These are phyloP conservation scores for Rhinophrynus dorsalis DNA, from an alignment of 2,797 vertebrate genomes.

Conservation along the genomic window DNA sequence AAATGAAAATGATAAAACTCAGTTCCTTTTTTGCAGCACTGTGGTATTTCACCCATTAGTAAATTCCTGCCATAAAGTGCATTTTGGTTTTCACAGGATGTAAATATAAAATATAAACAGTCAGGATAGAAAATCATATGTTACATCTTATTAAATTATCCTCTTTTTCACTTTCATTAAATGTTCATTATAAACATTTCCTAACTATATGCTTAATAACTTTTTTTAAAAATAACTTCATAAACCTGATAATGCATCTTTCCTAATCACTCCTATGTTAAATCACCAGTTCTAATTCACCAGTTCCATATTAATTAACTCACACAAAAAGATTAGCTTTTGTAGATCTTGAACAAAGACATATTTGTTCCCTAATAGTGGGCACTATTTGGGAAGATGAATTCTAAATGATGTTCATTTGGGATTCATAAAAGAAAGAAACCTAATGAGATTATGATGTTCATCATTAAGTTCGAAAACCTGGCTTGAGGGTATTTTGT, in stretches of 20 bases:
- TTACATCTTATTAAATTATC: background rate
- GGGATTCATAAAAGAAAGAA: slow-evolving; percentile 66
- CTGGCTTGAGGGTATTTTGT: slow-evolving; percentile 61
- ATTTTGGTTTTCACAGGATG: no score
- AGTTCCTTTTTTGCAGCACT: no score
- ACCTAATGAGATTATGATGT: slow-evolving; percentile 60
- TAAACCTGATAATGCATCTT: slow-evolving; percentile 64
- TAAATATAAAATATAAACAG: background rate
- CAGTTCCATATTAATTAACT: slow-evolving; percentile 62
- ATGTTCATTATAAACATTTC: slow-evolving; percentile 44
- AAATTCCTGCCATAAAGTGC: no score
- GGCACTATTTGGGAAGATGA: slow-evolving; percentile 60
- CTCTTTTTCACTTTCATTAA: slow-evolving; percentile 38
- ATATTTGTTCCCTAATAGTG: slow-evolving; percentile 60
- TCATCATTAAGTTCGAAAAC: slow-evolving; percentile 68
- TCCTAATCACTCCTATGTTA: slow-evolving; percentile 62
- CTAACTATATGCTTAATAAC: slow-evolving; percentile 56
- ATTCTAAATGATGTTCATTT: slow-evolving; percentile 67
- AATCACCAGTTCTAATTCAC: slow-evolving; percentile 54
- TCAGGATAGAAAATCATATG: background rate
- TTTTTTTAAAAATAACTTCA: slow-evolving; percentile 60
- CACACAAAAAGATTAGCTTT: slow-evolving; percentile 58
- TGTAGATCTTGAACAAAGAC: slow-evolving; percentile 54
- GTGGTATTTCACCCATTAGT: no score
- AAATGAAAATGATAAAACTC: no score